Base-by-base conservation (phyloP, 2,888 invertebrate species). In the Drosophila picticornis region DNA sequence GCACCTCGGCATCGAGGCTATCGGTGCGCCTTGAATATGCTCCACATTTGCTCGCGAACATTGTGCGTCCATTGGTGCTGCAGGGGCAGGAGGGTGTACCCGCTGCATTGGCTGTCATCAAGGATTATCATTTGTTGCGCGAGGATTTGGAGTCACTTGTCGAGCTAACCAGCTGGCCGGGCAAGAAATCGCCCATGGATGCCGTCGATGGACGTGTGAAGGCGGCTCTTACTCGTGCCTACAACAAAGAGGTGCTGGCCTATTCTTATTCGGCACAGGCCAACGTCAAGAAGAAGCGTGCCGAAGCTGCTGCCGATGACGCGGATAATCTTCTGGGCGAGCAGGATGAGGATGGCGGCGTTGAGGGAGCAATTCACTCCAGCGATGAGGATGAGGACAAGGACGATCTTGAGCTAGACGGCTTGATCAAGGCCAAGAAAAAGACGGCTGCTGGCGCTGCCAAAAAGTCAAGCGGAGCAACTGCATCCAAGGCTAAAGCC, bases 141-240 rank as follows among this genome's bases (percentile, higher is more conserved):
- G 99, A 99, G 89, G 99, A 99, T 93, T 94, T 99, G 84, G 99
- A 99, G 77, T 96, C 96, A 16, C 94, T 99, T 32, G 94, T 96
- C 13, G 99, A 99, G 91, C 92, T 99, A 36, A 95, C 97, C 0
- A 93, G 95, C 43, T 99, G 99, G 98, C 96, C 97, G 0, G 96
- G 95, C 46, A 95, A 95, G 83, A 95, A 95, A 81, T 97, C 98
- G 92, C 96, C 96, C 0, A 95, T 97, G 94, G 95, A 96, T 57
- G 93, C 95, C 71, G 94, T 99, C 31, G 97, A 97, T 79, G 94
- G 96, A 19, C 97, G 97, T 94, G 96, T 97, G 0, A 99, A 99
- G 94, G 96, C 98, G 0, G 98, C 99, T 0, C 96, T 99, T 92
- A 99, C 99, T 0, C 95, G 98, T 50, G 94, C 96, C 0, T 98